Evolutionary conservation across 1,140 invertebrate genomes (phyloP).

Genomic region (Gonatopus flavifemur): DNA sequence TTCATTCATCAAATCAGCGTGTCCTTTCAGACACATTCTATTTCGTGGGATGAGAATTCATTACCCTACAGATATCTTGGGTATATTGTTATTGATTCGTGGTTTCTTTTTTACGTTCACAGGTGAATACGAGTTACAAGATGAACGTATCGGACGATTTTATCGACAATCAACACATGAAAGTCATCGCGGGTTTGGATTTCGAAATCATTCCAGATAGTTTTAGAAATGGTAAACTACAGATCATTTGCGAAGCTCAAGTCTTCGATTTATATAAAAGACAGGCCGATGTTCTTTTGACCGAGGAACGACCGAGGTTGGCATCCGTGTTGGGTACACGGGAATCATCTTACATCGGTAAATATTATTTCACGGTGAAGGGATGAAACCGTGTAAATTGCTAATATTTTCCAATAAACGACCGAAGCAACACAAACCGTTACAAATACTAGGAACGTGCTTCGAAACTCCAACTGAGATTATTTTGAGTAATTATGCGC

Average conservation of each 20-base stretch:
- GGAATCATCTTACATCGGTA: conserved; percentile 57
- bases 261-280: conserved; percentile 64
- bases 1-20: too few species aligned
- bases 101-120: conserved; percentile 25
- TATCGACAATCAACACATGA: conserved; percentile 37
- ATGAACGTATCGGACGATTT: conserved; percentile 54
- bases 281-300: conserved; percentile 59
- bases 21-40: too few species aligned
- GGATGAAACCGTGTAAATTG: too few species aligned
- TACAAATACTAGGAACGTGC: too few species aligned
- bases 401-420: too few species aligned
- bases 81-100: too few species aligned
- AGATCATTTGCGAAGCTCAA: conserved; percentile 65
- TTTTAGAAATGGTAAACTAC: conserved; percentile 64
- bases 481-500: too few species aligned
- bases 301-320: conserved; percentile 67
- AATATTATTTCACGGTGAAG: conserved; percentile 2
- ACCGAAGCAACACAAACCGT: too few species aligned
- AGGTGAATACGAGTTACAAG: conserved; percentile 49
- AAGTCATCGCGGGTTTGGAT: conserved; percentile 51
- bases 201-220: conserved; percentile 62
- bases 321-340: conserved; percentile 68
- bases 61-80: too few species aligned
- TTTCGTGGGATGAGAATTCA: too few species aligned
- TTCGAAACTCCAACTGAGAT: too few species aligned